Percentiles rank a stretch among this genome's conserved stretches.
phyloP scores from a whole-genome alignment of 2,113 vertebrate species.

The Lagopus leucura region DNA sequence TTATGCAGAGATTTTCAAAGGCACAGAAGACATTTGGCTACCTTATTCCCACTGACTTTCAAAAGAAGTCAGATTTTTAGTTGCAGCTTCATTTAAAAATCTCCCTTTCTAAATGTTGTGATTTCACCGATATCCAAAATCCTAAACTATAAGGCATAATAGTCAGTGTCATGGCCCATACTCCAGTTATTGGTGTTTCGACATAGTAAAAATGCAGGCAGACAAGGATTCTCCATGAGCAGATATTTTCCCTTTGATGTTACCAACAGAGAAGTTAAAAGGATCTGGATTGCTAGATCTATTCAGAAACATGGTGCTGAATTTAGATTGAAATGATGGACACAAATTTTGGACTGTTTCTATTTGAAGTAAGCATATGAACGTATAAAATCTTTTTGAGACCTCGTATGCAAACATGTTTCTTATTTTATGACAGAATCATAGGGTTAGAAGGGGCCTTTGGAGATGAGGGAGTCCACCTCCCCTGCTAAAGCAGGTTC shows the following conservation, averaged over 20 bases:
- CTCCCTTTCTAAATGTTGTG: not conserved
- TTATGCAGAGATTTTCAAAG: conserved; percentile 58
- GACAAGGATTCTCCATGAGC: not conserved
- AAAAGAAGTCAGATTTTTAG: conserved; percentile 19
- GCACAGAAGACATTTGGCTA: conserved; percentile 34
- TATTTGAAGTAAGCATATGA: not conserved
- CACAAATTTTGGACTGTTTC: not conserved
- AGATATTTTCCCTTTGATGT: not conserved
- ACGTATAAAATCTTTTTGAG: not conserved
- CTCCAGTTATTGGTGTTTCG: not conserved
- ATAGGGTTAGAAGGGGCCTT: too few relatives aligned
- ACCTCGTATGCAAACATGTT: not conserved
- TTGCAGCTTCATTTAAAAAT: not conserved
- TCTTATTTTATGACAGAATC: not conserved
- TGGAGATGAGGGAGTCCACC: too few relatives aligned
- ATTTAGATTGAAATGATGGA: not conserved
- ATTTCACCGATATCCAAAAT: not conserved
- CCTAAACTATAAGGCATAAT: not conserved
- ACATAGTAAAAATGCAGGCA: not conserved
- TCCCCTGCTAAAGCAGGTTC: too few relatives aligned
- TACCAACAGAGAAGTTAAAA: not conserved
- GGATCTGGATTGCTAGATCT: not conserved
- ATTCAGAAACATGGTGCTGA: not conserved
- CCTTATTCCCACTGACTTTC: not conserved
- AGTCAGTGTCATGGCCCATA: not conserved